A percentile compares a stretch with the other conserved stretches of the same genome.
phyloP scores from a whole-genome alignment of 1,140 invertebrate genomes.

The Ylistrum balloti region DNA sequence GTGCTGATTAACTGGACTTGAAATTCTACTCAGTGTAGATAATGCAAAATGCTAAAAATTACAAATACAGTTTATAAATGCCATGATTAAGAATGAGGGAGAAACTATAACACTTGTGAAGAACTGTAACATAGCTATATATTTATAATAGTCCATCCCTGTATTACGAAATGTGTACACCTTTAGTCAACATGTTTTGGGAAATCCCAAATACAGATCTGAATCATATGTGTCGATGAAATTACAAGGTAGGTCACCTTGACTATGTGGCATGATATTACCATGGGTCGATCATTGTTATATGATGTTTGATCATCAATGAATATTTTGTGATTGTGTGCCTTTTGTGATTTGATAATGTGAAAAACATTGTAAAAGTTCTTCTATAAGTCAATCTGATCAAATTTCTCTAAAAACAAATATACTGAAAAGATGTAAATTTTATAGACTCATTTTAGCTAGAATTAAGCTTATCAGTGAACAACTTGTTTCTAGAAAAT shows the following conservation, averaged over 20 bases:
- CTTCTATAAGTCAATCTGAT: too few species aligned
- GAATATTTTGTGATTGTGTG: background rate
- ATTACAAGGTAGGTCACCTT: background rate
- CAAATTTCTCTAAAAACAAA: too few species aligned
- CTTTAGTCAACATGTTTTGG: background rate
- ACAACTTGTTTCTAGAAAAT: too few species aligned
- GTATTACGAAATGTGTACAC: background rate
- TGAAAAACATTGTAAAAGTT: too few species aligned
- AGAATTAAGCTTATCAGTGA: too few species aligned
- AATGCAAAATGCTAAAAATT: too few species aligned
- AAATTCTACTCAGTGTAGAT: too few species aligned
- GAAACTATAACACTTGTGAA: background rate
- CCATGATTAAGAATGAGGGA: background rate
- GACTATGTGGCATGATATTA: background rate
- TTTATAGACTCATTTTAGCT: too few species aligned
- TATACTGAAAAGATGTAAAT: too few species aligned
- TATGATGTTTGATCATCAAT: background rate
- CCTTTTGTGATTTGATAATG: background rate
- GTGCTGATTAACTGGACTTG: background rate
- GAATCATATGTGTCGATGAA: conserved; percentile 1
- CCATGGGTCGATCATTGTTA: background rate
- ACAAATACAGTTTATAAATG: background rate
- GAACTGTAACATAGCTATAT: background rate
- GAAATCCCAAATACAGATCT: background rate
- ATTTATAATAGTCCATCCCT: conserved; percentile 10